A percentile compares a stretch with the other conserved stretches of the same genome.
These are phyloP conservation scores for Amblyornis subalaris DNA, from an alignment of 2,113 vertebrate species.

Conservation along the genomic window DNA sequence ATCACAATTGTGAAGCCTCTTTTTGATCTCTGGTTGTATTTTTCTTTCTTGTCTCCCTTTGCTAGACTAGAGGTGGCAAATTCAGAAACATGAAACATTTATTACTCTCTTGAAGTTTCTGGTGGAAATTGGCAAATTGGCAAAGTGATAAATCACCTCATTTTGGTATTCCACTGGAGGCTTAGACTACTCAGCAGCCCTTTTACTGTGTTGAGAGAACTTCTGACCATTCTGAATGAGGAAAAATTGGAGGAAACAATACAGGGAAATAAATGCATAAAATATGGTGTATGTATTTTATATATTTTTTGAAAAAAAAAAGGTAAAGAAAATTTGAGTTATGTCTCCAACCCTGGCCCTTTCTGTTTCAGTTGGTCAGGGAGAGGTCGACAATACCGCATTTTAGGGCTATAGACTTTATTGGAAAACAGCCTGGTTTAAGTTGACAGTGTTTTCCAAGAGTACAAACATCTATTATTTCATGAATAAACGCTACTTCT, in stretches of 20 bases:
- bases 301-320: neutral
- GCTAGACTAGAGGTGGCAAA: neutral
- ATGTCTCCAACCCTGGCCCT: neutral
- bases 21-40: neutral
- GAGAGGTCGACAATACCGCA: neutral
- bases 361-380: neutral
- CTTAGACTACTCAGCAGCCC: neutral
- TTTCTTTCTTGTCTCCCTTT: neutral
- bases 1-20: neutral
- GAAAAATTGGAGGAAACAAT: neutral
- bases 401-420: neutral
- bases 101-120: neutral
- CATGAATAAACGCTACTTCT: neutral
- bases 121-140: neutral
- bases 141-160: neutral
- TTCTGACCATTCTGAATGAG: neutral
- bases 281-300: neutral
- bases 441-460: neutral
- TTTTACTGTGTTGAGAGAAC: neutral
- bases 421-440: neutral
- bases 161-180: neutral
- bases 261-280: neutral
- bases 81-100: neutral
- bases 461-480: neutral
- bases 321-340: accelerated